phyloP scores from a whole-genome alignment of 1,140 invertebrate genomes.

The Calliopsis andreniformis region DNA sequence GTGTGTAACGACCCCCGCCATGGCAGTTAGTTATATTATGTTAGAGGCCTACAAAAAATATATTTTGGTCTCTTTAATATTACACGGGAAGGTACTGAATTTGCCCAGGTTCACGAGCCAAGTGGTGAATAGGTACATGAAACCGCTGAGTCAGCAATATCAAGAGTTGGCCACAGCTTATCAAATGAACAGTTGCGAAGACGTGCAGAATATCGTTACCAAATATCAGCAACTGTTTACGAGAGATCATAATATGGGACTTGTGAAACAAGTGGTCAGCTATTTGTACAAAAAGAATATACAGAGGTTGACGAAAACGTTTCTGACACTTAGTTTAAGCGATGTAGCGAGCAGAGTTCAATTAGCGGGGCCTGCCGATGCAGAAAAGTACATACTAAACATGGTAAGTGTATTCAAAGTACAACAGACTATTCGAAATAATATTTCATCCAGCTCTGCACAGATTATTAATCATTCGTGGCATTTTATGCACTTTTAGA shows the following conservation, averaged over 20 bases:
- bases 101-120: conserved; percentile 96
- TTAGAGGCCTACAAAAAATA: conserved; percentile 98
- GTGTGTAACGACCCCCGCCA: conserved; percentile 94
- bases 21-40: conserved; percentile 98
- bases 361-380: conserved; percentile 90
- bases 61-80: conserved; percentile 94
- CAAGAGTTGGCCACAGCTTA: conserved; percentile 94
- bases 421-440: no score
- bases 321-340: conserved; percentile 95
- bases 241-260: conserved; percentile 92
- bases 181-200: conserved; percentile 87
- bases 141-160: conserved; percentile 95
- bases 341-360: conserved; percentile 97
- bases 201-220: conserved; percentile 86
- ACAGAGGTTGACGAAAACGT: conserved; percentile 97
- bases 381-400: conserved; percentile 96
- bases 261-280: conserved; percentile 92
- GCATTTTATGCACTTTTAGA: conserved; percentile 86
- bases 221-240: conserved; percentile 91
- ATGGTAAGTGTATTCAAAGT: conserved; percentile 89
- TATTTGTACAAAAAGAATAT: conserved; percentile 98
- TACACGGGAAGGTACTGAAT: conserved; percentile 90
- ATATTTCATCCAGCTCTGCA: no score
- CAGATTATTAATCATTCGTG: neutral
- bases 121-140: conserved; percentile 90